Conservation (phyloP, 2,797 vertebrate species). For the Pantherophis alleghaniensis region DNA sequence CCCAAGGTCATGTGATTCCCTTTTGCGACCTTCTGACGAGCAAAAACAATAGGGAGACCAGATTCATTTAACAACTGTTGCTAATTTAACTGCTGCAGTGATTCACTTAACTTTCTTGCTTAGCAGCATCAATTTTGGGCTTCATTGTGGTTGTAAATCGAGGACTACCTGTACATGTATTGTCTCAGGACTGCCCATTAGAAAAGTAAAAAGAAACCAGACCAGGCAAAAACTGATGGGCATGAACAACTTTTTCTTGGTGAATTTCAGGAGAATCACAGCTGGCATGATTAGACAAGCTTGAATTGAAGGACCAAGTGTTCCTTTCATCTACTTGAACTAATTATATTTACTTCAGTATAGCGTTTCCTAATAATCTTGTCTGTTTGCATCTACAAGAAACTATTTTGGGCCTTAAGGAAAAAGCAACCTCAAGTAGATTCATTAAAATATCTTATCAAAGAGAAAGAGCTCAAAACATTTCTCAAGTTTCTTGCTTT, state of each 20-base stretch:
- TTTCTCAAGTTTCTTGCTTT: not conserved
- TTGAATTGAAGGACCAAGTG: not conserved
- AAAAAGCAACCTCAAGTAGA: not conserved
- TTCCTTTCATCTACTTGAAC: not conserved
- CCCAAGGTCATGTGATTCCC: no score
- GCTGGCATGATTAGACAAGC: not conserved
- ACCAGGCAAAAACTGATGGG: not conserved
- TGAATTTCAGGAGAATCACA: not conserved
- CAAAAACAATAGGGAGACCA: no score
- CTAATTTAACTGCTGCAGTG: no score
- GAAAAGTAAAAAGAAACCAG: not conserved
- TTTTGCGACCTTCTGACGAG: no score
- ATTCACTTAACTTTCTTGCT: no score
- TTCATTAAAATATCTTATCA: not conserved
- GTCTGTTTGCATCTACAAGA: not conserved
- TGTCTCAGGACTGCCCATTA: not conserved
- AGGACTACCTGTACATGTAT: not conserved
- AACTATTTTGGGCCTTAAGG: not conserved
- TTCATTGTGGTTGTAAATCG: no score
- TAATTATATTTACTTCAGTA: not conserved
- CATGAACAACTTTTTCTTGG: not conserved
- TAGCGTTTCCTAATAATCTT: not conserved
- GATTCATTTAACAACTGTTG: no score
- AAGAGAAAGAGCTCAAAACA: not conserved
- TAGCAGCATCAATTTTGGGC: no score